Conservation (phyloP, 2,113 vertebrate genomes). For the Piaya cayana region DNA sequence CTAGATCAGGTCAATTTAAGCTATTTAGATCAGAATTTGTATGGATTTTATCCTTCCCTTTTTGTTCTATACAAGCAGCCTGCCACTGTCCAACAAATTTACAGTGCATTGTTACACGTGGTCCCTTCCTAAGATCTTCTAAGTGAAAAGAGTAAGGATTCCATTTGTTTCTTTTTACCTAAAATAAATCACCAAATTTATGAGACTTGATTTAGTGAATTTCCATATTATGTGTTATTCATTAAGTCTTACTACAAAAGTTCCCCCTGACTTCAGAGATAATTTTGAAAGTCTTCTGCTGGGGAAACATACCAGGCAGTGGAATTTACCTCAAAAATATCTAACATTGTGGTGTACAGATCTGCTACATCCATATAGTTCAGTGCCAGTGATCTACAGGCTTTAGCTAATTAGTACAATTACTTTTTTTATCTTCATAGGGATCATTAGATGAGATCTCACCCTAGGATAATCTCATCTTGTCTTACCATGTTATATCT, state of each 20-base stretch:
- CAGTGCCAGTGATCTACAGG: not conserved
- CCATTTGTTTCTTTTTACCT: not conserved
- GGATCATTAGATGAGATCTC: not conserved
- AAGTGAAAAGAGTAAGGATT: not conserved
- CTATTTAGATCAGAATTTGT: not conserved
- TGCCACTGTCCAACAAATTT: not conserved
- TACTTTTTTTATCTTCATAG: not conserved
- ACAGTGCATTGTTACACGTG: rapidly evolving
- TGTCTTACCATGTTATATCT: not conserved
- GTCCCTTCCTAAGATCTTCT: not conserved
- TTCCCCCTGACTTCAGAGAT: not conserved
- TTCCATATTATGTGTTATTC: not conserved
- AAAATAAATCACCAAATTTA: not conserved
- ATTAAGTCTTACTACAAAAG: not conserved
- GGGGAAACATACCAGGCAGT: not conserved
- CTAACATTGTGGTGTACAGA: too few species aligned
- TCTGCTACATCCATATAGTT: not conserved
- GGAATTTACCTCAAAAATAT: not conserved
- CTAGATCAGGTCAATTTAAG: not conserved
- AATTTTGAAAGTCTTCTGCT: not conserved
- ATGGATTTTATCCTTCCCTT: rapidly evolving
- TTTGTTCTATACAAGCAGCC: not conserved
- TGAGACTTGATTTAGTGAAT: not conserved
- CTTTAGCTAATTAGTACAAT: not conserved
- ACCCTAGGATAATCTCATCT: not conserved